Evolutionary conservation across 2,797 vertebrate genomes (phyloP), one percentile per base, ranked within the genome.

Genomic region (Falco berigora): DNA sequence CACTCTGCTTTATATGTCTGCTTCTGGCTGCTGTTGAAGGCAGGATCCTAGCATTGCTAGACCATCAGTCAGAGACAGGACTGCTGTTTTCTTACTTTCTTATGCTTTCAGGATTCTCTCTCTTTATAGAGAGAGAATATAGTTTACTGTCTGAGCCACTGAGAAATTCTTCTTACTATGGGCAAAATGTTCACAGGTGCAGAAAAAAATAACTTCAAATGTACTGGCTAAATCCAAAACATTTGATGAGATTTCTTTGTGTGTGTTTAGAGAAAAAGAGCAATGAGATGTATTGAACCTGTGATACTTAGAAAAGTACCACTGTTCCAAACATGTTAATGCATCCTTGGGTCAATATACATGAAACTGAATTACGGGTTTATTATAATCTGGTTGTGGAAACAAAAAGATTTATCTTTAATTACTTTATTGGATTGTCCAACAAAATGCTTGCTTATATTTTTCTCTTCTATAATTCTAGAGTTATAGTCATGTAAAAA

Each of bases 131-230:
- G 38, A 38, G 38, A 38, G 38, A 38, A 38, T 38, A 38, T 38
- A 38, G 28, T 88, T 88, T 85, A 34, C 27, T 91, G 22, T 91
- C 94, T 92, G 49, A 76, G 66, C 62, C 89, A 67, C 23, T 52
- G 58, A 93, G 44, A 96, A 83, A 61, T 40, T 28, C 25, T 69
- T 82, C 14, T 34, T n/a, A 59, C 32, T 94, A 92, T 88, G 44
- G 78, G 91, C 46, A 64, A 27, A 55, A 47, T 50, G 77, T 94
- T 85, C 78, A 64, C 38, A 94, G 55, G 78, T 92, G 93, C 36
- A 87, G 42, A 42, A 91, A 86, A 95, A 96, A 89, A 44, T 28
- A 15, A 55, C 88, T 88, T 85, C 32, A 94, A 95, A 73, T 84
- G 12, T 82, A 61, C 78, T 78, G 50, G 69, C 55, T 92, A 92